A percentile compares a stretch with the other conserved stretches of the same genome.
Conservation (phyloP, 2,113 vertebrate species). For the Leptobrachium ailaonicum region DNA sequence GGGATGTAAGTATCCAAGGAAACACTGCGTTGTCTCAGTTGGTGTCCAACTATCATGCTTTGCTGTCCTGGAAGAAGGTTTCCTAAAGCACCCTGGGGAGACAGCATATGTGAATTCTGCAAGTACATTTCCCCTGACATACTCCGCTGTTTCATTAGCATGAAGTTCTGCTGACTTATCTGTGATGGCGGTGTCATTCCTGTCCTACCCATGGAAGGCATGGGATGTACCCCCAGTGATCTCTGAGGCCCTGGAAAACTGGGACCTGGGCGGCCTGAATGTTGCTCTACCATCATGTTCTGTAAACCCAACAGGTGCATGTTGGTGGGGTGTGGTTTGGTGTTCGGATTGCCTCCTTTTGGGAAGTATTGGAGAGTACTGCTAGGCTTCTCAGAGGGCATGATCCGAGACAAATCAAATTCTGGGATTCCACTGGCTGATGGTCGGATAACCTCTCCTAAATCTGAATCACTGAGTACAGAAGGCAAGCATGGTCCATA, state of each 20-base stretch:
- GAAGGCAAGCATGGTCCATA: constrained; percentile 72
- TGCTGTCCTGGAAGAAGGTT: constrained; percentile 83
- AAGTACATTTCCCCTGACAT: constrained; percentile 86
- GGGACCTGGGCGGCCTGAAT: constrained; percentile 72
- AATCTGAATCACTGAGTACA: constrained; percentile 84
- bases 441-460: constrained; percentile 93
- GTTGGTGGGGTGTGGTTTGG: constrained; percentile 82
- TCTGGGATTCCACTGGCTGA: constrained; percentile 91
- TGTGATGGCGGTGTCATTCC: constrained; percentile 87
- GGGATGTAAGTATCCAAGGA: constrained; percentile 91
- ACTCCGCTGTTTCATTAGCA: constrained; percentile 95
- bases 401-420: constrained; percentile 96
- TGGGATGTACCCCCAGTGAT: constrained; percentile 74
- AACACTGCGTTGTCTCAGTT: constrained; percentile 89
- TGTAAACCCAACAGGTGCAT: constrained; percentile 95
- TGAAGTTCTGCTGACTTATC: constrained; percentile 92
- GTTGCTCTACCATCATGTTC: constrained; percentile 97
- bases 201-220: constrained; percentile 91
- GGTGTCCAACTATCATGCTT: constrained; percentile 88
- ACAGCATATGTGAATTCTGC: constrained; percentile 84
- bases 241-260: constrained; percentile 75
- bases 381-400: constrained; percentile 96
- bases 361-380: constrained; percentile 98
- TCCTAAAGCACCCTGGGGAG: constrained; percentile 90
- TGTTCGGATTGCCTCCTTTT: constrained; percentile 76